phyloP scores from a whole-genome alignment of 2,888 invertebrate genomes.

The Melikaiella ostensackeni region DNA sequence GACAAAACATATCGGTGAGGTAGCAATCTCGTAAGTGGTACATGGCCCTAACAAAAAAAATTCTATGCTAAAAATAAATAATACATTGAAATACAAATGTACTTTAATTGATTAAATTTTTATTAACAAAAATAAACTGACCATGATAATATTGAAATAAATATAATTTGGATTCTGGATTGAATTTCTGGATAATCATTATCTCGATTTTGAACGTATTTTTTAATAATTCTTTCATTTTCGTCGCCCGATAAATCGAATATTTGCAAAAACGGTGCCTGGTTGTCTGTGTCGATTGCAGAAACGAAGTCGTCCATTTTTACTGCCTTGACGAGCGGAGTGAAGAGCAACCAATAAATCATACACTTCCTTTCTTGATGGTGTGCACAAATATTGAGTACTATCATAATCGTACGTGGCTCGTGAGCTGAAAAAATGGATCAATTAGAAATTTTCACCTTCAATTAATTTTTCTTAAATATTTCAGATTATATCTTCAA shows the following conservation, averaged over 20 bases:
- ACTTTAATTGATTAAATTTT: background rate
- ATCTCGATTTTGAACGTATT: background rate
- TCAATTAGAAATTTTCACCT: background rate
- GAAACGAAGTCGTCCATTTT: constrained; percentile 79
- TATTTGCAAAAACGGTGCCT: constrained; percentile 81
- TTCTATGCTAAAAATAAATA: background rate
- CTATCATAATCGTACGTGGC: constrained; percentile 80
- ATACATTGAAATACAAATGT: background rate
- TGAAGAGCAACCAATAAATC: constrained; percentile 81
- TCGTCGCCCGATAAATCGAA: constrained; percentile 81
- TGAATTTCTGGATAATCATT: background rate
- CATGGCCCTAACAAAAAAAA: background rate
- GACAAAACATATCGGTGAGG: no score
- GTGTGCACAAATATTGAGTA: constrained; percentile 80
- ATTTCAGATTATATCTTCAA: no score
- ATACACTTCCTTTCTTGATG: constrained; percentile 82
- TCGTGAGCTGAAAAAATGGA: constrained; percentile 46
- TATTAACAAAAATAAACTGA: background rate
- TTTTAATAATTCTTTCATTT: background rate
- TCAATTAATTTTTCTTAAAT: no score
- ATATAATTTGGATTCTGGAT: background rate
- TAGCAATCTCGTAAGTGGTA: no score
- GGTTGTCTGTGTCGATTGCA: constrained; percentile 83
- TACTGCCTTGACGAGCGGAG: constrained; percentile 80
- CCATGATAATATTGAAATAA: background rate